Base-by-base conservation (phyloP, 2,113 vertebrate genomes). In the Sander lucioperca region DNA sequence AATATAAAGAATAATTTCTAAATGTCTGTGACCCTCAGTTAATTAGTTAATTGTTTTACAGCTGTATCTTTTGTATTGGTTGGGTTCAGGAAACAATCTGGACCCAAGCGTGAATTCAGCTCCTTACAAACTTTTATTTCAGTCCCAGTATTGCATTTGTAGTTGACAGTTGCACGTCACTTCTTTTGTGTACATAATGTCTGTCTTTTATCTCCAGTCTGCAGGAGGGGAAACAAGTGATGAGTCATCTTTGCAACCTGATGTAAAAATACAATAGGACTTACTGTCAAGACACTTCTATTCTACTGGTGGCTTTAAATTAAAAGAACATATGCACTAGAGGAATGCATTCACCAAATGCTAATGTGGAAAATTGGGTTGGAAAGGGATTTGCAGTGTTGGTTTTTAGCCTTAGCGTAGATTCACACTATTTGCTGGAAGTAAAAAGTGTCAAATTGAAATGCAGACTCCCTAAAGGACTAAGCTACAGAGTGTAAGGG, bases 281-380 rank as follows among this genome's bases (percentile, higher is more conserved):
- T 19, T 2, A 30, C 8, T 61, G 62, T 70, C 58, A 15, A 74
- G 36, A 19, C 58, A 45, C 48, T 77, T 77, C 66, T 66, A 77
- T 79, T 81, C 43, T 7, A 1, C 53, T 48, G 21, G 43, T 43
- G 48, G 25, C 83, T 81, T 84, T 73, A 73, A 80, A 88, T 80
- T 51, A 65, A 80, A 75, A 51, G 61, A 65, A 51, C 48, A 71
- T 64, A 78, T 77, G 48, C 71, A 54, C 62, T 36, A 21, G 74
- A 59, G 65, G 43, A 70, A 74, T 1, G 15, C 43, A 62, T 79
- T 70, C n/a, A 48, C 45, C 62, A 73, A 18, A 87, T 76, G 80
- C 65, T 83, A 69, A 87, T 85, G 85, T 84, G 77, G 74, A 87
- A 90, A 88, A 87, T 74, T 87, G 72, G 75, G 57, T 86, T n/a